A percentile compares a stretch with the other conserved stretches of the same genome.
Conservation (phyloP, 2,888 invertebrate genomes). For the Invenusta paracnida region DNA sequence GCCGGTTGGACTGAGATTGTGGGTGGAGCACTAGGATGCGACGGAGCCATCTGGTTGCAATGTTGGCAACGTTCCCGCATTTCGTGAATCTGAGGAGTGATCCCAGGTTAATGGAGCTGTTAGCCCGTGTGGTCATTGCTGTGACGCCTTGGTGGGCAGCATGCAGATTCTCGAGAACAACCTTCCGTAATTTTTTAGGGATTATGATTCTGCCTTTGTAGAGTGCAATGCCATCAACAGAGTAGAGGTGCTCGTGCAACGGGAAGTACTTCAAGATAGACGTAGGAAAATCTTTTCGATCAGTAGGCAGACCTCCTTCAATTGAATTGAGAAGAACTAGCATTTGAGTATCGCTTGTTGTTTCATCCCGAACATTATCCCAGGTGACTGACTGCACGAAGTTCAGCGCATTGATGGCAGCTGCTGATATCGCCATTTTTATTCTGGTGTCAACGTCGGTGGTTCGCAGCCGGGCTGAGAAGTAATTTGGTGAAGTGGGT, state of each 20-base stretch:
- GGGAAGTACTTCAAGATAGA: neutral
- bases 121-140: conserved; percentile 41
- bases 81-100: conserved; percentile 20
- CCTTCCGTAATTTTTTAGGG: neutral
- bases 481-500: neutral
- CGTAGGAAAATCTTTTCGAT: neutral
- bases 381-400: conserved; percentile 27
- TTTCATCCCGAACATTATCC: neutral
- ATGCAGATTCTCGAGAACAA: conserved; percentile 12
- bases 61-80: neutral
- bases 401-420: neutral
- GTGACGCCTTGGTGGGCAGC: conserved; percentile 25
- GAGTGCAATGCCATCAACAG: conserved; percentile 3
- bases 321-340: neutral
- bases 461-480: neutral
- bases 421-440: neutral
- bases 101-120: conserved; percentile 46
- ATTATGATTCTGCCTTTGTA: conserved; percentile 7
- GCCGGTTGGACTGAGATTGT: neutral
- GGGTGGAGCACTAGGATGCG: neutral
- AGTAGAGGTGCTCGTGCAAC: neutral
- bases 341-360: neutral
- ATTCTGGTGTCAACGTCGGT: neutral
- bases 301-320: neutral
- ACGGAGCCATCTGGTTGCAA: conserved; percentile 18